phyloP scores from a whole-genome alignment of 2,888 invertebrate genomes.

The Hydrotaea cyrtoneurina region DNA sequence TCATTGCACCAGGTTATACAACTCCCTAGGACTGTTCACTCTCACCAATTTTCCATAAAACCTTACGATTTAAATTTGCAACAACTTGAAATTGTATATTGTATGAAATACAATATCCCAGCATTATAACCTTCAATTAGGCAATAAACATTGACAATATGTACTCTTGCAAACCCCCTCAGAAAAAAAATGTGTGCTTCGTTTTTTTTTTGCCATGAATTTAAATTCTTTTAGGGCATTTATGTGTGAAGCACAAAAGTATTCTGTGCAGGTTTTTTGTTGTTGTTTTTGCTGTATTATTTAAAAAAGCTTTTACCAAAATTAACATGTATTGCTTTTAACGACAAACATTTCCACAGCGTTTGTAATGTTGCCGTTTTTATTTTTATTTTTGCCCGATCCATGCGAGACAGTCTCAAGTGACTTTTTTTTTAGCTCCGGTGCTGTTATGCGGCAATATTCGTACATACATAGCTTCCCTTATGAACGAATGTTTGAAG shows the following conservation, averaged over 20 bases:
- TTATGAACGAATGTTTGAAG: neutral
- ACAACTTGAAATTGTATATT: neutral
- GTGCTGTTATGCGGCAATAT: constrained; percentile 20
- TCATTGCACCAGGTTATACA: no score
- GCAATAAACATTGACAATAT: neutral
- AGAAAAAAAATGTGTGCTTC: neutral
- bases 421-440: constrained; percentile 34
- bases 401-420: constrained; percentile 54
- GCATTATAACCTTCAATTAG: neutral
- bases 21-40: neutral
- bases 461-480: neutral
- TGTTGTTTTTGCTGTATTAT: neutral
- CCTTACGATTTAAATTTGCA: neutral
- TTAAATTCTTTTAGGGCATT: neutral
- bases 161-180: neutral
- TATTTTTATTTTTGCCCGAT: constrained; percentile 17
- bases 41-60: neutral
- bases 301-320: constrained; percentile 29
- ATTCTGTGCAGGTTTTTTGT: neutral
- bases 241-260: neutral
- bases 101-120: neutral
- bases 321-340: constrained; percentile 40
- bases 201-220: neutral
- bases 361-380: no score
- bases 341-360: constrained; percentile 26